These are phyloP conservation scores for Hydrocynus forskahlii DNA, from an alignment of 2,797 vertebrate genomes.

Conservation along the genomic window DNA sequence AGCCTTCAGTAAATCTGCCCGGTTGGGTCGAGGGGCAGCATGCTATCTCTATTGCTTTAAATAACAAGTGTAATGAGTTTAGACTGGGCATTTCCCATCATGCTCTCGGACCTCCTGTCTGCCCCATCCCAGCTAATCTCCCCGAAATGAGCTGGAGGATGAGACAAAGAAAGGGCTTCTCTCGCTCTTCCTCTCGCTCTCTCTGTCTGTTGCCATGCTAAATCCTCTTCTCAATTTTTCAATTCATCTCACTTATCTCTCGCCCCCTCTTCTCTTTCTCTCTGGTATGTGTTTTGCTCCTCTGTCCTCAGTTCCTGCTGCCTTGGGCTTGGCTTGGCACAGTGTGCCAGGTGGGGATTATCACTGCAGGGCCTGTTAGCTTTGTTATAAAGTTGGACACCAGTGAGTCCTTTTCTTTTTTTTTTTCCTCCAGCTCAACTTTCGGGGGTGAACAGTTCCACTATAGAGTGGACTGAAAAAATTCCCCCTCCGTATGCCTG, in stretches of 20 bases:
- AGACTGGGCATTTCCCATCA: constrained; percentile 44
- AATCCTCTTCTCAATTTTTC: constrained; percentile 66
- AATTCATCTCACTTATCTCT: constrained; percentile 38
- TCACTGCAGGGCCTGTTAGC: constrained; percentile 47
- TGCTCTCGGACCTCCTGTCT: constrained; percentile 48
- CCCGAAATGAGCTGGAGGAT: constrained; percentile 44
- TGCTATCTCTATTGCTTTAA: constrained; percentile 41
- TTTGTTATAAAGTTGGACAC: constrained; percentile 53
- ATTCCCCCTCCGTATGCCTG: constrained; percentile 41
- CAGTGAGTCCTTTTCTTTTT: constrained; percentile 28
- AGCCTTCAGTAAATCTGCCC: not conserved
- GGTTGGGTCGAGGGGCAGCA: not conserved
- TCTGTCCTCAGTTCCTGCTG: constrained; percentile 49
- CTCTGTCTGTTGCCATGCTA: constrained; percentile 16
- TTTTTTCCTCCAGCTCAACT: constrained; percentile 47
- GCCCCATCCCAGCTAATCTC: constrained; percentile 51
- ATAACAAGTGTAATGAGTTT: constrained; percentile 49
- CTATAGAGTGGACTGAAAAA: constrained; percentile 44
- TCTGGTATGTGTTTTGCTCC: constrained; percentile 33
- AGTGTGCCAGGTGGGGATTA: constrained; percentile 54
- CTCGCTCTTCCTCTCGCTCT: constrained; percentile 31
- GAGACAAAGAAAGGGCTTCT: constrained; percentile 47
- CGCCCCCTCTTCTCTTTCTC: constrained; percentile 24
- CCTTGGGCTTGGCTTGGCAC: constrained; percentile 45
- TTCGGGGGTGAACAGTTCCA: constrained; percentile 55